Evolutionary conservation across 2,113 vertebrate genomes (phyloP).

Genomic region (Micronycteris hirsuta): DNA sequence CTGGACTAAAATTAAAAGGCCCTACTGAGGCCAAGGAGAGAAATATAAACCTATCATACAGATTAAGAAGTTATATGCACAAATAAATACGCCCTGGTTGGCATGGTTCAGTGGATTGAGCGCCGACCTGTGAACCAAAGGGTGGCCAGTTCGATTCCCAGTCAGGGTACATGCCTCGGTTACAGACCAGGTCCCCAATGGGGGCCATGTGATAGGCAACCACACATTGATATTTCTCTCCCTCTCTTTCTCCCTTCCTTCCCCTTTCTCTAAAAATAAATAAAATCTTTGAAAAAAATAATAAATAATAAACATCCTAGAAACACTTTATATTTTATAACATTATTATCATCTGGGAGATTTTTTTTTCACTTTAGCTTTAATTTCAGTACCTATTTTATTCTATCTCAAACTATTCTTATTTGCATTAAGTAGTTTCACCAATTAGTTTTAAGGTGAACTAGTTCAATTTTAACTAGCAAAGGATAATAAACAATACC

Average conservation of each 20-base stretch:
- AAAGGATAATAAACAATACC: neutral
- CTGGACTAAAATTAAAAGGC: neutral
- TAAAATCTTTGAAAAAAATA: neutral
- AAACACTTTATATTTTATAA: neutral
- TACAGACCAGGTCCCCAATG: too few relatives aligned
- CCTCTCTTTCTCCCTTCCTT: too few relatives aligned
- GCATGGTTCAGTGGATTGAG: too few relatives aligned
- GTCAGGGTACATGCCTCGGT: too few relatives aligned
- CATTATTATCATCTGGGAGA: neutral
- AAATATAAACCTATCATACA: neutral
- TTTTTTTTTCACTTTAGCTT: conserved; percentile 1
- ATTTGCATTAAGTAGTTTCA: neutral
- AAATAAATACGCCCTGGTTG: neutral
- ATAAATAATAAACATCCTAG: neutral
- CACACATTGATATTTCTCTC: too few relatives aligned
- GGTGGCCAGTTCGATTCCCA: too few relatives aligned
- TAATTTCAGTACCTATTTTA: conserved; percentile 24
- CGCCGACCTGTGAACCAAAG: too few relatives aligned
- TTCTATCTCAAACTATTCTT: neutral
- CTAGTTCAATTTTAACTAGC: conserved; percentile 15
- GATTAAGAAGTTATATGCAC: neutral
- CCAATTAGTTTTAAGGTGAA: neutral
- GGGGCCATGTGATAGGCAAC: too few relatives aligned
- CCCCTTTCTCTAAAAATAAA: too few relatives aligned
- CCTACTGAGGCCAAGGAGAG: neutral